Conservation (phyloP, 1,140 invertebrate species). For the Drosophila miranda region DNA sequence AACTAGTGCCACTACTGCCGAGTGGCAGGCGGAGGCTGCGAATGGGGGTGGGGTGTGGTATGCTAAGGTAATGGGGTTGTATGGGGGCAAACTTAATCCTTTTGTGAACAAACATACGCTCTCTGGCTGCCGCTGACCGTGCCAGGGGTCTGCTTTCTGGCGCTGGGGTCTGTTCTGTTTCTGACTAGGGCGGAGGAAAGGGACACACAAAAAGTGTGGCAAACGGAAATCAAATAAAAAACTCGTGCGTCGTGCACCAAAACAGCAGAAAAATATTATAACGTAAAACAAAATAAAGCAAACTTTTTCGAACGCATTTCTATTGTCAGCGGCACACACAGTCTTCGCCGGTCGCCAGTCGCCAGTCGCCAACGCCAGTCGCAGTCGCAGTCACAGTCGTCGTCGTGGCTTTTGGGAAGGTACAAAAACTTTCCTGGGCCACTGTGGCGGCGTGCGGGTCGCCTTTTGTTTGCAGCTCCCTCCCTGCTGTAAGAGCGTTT, state of each 20-base stretch:
- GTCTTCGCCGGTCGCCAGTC: slow-evolving; percentile 17
- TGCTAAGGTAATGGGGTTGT: slow-evolving; percentile 3
- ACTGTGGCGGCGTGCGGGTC: slow-evolving; percentile 57
- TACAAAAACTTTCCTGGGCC: slow-evolving; percentile 59
- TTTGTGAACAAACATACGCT: slow-evolving; percentile 72
- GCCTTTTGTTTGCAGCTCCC: slow-evolving; percentile 65
- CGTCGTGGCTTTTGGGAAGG: slow-evolving; percentile 38
- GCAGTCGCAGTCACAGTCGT: no score
- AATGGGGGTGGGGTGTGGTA: not conserved
- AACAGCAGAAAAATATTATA: slow-evolving; percentile 46
- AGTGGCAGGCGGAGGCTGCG: not conserved
- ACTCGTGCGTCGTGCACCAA: slow-evolving; percentile 43
- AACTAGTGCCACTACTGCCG: slow-evolving; percentile 18
- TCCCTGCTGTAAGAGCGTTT: slow-evolving; percentile 30
- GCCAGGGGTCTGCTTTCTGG: not conserved
- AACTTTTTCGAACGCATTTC: slow-evolving; percentile 74
- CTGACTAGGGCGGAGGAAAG: slow-evolving; percentile 4
- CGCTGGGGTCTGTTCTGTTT: slow-evolving; percentile 6
- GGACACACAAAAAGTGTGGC: slow-evolving; percentile 61
- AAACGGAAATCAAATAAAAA: slow-evolving; percentile 78
- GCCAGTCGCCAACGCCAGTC: not conserved
- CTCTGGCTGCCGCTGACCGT: slow-evolving; percentile 22
- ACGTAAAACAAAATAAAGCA: slow-evolving; percentile 34
- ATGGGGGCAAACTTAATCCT: slow-evolving; percentile 65
- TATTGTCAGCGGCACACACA: slow-evolving; percentile 60